A percentile compares a stretch with the other conserved stretches of the same genome.
phyloP scores from a whole-genome alignment of 1,140 invertebrate genomes.

The Cherax destructor region DNA sequence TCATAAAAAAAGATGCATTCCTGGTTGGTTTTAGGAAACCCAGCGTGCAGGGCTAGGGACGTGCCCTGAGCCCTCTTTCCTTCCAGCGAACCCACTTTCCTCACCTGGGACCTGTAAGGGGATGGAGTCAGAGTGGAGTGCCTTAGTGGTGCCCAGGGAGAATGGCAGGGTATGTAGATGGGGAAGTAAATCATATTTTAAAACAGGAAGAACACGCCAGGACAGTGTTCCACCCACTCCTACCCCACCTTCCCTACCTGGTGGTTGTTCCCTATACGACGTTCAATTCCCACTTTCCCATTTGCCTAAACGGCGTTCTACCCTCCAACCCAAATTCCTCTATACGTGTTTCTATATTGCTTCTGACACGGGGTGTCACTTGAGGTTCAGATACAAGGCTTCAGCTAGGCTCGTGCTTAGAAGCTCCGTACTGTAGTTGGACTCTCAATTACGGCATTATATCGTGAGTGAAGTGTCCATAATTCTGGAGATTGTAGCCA shows the following conservation, averaged over 20 bases:
- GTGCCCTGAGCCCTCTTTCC: constrained; percentile 2
- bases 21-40: neutral
- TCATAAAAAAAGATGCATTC: constrained; percentile 5
- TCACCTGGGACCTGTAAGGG: neutral
- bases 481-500: neutral
- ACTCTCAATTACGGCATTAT: neutral
- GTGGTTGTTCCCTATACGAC: no score
- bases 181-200: neutral
- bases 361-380: neutral
- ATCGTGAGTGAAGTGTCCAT: neutral
- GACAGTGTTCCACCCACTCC: no score
- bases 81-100: constrained; percentile 19
- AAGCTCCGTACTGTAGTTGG: neutral
- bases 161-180: neutral
- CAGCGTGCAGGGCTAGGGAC: neutral
- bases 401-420: neutral
- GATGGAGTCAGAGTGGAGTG: neutral
- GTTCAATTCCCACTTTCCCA: no score
- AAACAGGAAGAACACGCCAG: no score
- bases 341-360: neutral
- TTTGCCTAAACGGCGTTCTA: neutral
- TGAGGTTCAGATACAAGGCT: neutral
- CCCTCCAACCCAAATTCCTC: neutral
- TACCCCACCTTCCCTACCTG: no score
- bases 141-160: neutral